phyloP scores from a whole-genome alignment of 1,140 invertebrate genomes.

The Bombus confusus region DNA sequence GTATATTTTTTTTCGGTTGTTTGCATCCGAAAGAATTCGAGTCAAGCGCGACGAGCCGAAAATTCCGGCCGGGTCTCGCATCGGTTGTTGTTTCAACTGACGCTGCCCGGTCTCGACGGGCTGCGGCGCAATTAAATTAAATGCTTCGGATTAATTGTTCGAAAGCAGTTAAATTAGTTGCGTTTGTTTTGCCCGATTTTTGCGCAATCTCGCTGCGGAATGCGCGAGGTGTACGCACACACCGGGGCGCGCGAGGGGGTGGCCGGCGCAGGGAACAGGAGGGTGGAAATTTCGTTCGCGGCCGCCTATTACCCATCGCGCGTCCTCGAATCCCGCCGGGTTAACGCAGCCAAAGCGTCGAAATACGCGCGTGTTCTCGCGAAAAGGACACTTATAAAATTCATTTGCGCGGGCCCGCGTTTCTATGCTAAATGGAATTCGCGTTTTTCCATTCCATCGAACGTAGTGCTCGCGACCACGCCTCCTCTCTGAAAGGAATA shows the following conservation, averaged over 20 bases:
- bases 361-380: slow-evolving; percentile 32
- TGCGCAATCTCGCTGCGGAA: slow-evolving; percentile 77
- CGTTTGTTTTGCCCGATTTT: slow-evolving; percentile 78
- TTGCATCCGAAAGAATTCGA: slow-evolving; percentile 65
- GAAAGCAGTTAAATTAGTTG: slow-evolving; percentile 79
- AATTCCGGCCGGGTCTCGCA: slow-evolving; percentile 66
- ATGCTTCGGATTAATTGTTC: slow-evolving; percentile 80
- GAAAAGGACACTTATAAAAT: slow-evolving; percentile 58
- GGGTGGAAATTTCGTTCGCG: slow-evolving; percentile 60
- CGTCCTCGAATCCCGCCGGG: slow-evolving; percentile 37
- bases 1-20: slow-evolving; percentile 43
- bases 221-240: slow-evolving; percentile 64
- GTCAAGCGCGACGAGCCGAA: slow-evolving; percentile 60
- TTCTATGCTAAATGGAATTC: slow-evolving; percentile 26
- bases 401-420: slow-evolving; percentile 42
- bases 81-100: slow-evolving; percentile 68
- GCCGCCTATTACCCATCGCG: slow-evolving; percentile 53
- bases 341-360: slow-evolving; percentile 36
- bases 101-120: slow-evolving; percentile 61
- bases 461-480: too few relatives aligned
- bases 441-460: not conserved
- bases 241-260: not conserved
- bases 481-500: not conserved
- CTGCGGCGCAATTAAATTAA: slow-evolving; percentile 78
- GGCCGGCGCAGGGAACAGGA: not conserved